Base-by-base conservation (phyloP, 2,888 invertebrate genomes). In the Pseudanteris insignis region DNA sequence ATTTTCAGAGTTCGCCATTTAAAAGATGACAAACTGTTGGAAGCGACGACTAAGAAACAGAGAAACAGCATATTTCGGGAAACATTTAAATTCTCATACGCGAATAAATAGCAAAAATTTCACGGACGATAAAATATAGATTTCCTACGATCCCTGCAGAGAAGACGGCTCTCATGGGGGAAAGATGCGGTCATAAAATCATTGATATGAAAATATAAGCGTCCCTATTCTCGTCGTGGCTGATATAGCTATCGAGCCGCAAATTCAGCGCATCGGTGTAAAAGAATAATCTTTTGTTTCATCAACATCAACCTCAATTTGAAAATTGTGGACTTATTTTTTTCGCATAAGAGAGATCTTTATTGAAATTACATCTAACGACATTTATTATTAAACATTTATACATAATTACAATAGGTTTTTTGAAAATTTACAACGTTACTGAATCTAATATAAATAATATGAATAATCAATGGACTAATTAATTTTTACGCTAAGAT, bases 61-160 rank as follows among this genome's bases (percentile, higher is more conserved):
- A 57, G 59, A 11, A 36, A 33, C 29, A 69, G 69, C 70, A 71
- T 74, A 75, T 78, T 78, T 76, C 72, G 72, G 73, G 71, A 73
- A 76, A 78, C 79, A 80, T 80, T 80, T 79, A 80, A 80, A 80
- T 80, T 80, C 79, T 78, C 78, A 78, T 79, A 79, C 78, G 79
- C 78, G 79, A 79, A 80, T 80, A 78, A 79, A 80, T 80, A 79
- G 79, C 78, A 74, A 79, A 79, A 79, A 80, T 80, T 80, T 80
- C 74, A 80, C 77, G 79, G 77, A 75, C 79, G 73, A 80, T 80
- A 80, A 80, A 80, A 78, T 80, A 80, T 80, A 79, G 79, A 79
- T 80, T 79, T 77, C 69, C 74, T 68, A 64, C 69, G 74, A 66
- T 63, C 68, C 66, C 66, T 58, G 68, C 64, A 54, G 67, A 64